Base-by-base conservation (phyloP, 2,113 vertebrate species). In the Raja brachyura region DNA sequence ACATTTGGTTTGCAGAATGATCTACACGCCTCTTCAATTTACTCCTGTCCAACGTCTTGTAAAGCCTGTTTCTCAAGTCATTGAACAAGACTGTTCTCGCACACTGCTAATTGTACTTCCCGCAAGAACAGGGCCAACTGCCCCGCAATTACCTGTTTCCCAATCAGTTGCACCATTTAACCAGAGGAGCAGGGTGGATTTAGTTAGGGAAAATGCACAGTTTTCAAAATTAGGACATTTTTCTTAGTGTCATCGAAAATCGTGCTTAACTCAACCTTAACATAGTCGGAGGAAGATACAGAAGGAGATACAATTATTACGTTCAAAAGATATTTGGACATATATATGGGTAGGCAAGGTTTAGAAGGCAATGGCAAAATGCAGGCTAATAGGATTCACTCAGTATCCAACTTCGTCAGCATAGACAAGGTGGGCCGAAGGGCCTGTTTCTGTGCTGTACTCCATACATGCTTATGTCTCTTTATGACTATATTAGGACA, bases 211-310 rank as follows among this genome's bases (percentile, higher is more conserved):
- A 33, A 88, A 31, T 88, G 59, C 59, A n/a, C 13, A 63, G 83
- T n/a, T 86, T 86, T 86, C n/a, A 63, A 88, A 88, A 88, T 88
- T 88, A 5, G 31, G 4, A 86, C 25, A 86, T n/a, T 86, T 31
- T 86, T 61, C 54, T 28, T 22, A 56, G 22, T 56, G 20, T 9
- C 56, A n/a, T n/a, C 56, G 61, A 86, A 13, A 59, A 61, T 86
- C n/a, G 39, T 28, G 28, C 1, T 25, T 86, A 61, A 61, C n/a
- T 16, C 25, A 86, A 61, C 1, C 0, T 31, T 86, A 61, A n/a
- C 39, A 48, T 48, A 48, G 39, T 48, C 39, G 39, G 39, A 48
- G 39, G 39, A 48, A 48, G 39, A 48, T 48, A 48, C 39, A 48
- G 39, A 48, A 48, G 39, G 1, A 48, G 39, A 48, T 48, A 48